These are phyloP conservation scores for Montipora sp. DNA, from an alignment of 64 coral and sea anemone genomes.

Conservation along the genomic window DNA sequence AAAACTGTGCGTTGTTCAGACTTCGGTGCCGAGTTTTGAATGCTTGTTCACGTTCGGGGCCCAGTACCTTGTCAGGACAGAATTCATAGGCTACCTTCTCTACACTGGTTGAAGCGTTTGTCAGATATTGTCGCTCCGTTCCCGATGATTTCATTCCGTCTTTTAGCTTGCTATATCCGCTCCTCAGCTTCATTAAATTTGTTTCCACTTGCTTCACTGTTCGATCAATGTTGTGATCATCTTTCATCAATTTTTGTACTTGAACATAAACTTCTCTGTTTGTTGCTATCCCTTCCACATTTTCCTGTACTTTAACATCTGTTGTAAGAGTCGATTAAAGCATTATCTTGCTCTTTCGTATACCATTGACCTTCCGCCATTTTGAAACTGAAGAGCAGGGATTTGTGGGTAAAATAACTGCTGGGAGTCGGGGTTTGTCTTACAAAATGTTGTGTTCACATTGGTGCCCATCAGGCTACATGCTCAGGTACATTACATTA, in stretches of 20 bases:
- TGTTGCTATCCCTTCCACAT: conserved; percentile 31
- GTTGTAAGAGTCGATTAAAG: conserved; percentile 2
- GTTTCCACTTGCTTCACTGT: conserved; percentile 49
- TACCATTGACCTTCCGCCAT: neutral
- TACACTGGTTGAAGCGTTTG: conserved; percentile 34
- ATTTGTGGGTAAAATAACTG: too few relatives aligned
- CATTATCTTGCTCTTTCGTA: conserved; percentile 26
- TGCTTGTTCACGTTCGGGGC: too few relatives aligned
- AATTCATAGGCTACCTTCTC: conserved; percentile 27
- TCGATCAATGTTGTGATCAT: neutral
- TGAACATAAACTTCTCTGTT: conserved; percentile 33
- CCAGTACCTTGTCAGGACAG: neutral
- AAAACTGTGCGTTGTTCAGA: too few relatives aligned
- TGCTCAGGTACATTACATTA: too few relatives aligned
- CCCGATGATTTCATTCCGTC: conserved; percentile 28
- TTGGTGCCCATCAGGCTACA: too few relatives aligned
- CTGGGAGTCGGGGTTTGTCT: too few relatives aligned
- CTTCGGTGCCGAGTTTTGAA: too few relatives aligned
- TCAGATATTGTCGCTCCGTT: conserved; percentile 37
- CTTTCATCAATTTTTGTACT: conserved; percentile 1
- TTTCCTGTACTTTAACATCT: conserved; percentile 35
- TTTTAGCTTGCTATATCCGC: conserved; percentile 18
- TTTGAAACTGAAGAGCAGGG: too few relatives aligned
- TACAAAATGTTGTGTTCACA: too few relatives aligned
- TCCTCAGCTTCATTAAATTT: conserved; percentile 45